phyloP scores from a whole-genome alignment of 2,797 vertebrate genomes.

The Lepidocolaptes lacrymiger region DNA sequence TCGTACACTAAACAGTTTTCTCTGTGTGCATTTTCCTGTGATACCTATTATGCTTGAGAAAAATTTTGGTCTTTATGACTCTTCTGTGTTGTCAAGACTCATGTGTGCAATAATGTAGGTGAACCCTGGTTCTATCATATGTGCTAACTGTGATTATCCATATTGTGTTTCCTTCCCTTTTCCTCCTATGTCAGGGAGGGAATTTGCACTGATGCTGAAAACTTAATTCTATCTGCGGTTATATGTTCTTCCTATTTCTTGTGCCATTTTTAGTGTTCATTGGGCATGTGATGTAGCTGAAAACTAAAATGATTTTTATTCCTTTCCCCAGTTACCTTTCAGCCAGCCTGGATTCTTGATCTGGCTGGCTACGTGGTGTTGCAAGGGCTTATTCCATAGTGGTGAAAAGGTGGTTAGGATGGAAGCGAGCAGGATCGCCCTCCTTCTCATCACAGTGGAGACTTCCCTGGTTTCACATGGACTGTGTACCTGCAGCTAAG shows the following conservation, averaged over 20 bases:
- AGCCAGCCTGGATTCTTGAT: neutral
- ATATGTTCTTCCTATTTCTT: neutral
- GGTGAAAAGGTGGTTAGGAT: neutral
- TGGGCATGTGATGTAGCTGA: neutral
- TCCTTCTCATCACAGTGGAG: neutral
- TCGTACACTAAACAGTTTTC: neutral
- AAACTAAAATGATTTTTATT: neutral
- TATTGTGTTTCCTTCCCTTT: neutral
- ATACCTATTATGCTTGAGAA: neutral
- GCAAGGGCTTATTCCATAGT: neutral
- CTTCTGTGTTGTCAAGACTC: neutral
- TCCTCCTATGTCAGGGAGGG: neutral
- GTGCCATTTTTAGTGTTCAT: neutral
- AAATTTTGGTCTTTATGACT: neutral
- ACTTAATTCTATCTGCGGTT: neutral
- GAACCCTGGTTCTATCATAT: neutral
- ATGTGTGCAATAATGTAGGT: neutral
- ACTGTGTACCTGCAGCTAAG: neutral
- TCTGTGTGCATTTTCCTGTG: neutral
- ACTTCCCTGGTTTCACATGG: neutral
- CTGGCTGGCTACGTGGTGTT: neutral
- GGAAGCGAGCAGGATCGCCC: rapidly evolving
- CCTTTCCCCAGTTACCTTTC: neutral
- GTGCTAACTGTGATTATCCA: neutral
- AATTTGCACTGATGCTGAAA: neutral